These are phyloP conservation scores for Tyrannus savana DNA, from an alignment of 2,113 vertebrate species.

Conservation along the genomic window DNA sequence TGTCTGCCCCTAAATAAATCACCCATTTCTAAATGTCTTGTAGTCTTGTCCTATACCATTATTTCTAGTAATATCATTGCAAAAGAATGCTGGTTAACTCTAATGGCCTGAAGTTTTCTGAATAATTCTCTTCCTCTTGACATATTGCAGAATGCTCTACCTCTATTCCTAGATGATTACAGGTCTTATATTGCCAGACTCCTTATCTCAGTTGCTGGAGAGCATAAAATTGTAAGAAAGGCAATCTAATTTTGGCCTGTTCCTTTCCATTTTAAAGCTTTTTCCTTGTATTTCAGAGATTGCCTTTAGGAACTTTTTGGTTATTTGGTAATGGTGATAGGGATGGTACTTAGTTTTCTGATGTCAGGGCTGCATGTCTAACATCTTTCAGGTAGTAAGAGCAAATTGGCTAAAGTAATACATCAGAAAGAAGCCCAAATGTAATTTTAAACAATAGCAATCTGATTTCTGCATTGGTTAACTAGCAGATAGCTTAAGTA, in stretches of 20 bases:
- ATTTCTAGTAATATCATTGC: slow-evolving; percentile 17
- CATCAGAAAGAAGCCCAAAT: not conserved
- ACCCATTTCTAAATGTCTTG: slow-evolving; percentile 29
- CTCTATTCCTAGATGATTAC: not conserved
- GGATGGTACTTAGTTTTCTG: not conserved
- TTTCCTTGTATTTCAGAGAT: not conserved
- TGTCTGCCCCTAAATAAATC: slow-evolving; percentile 18
- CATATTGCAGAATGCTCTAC: not conserved
- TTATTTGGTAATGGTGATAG: not conserved
- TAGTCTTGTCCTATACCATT: slow-evolving; percentile 32
- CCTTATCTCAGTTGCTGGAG: not conserved
- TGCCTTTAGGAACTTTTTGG: not conserved
- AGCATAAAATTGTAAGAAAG: not conserved
- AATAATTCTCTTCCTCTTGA: not conserved
- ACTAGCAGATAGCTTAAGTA: not conserved
- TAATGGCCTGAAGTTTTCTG: slow-evolving; percentile 2
- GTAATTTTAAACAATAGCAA: not conserved
- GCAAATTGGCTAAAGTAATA: not conserved
- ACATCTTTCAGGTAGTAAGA: not conserved
- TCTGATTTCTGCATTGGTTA: not conserved
- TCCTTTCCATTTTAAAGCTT: not conserved
- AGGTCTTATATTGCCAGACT: not conserved
- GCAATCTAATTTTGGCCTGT: not conserved
- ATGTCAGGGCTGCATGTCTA: not conserved
- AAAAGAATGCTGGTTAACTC: not conserved